A percentile compares a stretch with the other conserved stretches of the same genome.
phyloP scores from a whole-genome alignment of 2,797 vertebrate genomes.

The Sebastes wilsoni region DNA sequence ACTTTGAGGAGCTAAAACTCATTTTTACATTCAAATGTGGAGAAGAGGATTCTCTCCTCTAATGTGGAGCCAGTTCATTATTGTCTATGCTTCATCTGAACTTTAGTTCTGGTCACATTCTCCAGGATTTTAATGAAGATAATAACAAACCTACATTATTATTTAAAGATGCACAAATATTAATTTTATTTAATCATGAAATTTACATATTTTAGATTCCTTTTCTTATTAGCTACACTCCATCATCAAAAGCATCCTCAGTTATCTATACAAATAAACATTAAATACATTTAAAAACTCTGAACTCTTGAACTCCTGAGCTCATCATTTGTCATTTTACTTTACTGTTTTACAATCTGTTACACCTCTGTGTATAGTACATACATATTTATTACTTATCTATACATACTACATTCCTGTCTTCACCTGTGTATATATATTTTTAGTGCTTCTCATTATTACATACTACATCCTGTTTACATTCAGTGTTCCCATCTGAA shows the following conservation, averaged over 20 bases:
- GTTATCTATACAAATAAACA: neutral
- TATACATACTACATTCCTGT: no score
- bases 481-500: no score
- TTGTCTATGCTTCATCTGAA: neutral
- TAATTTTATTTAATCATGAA: neutral
- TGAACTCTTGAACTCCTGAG: no score
- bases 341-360: no score
- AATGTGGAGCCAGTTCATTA: neutral
- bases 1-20: neutral
- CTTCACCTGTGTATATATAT: no score
- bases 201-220: neutral
- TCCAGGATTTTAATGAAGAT: neutral
- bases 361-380: no score
- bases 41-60: neutral
- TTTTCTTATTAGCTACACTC: neutral
- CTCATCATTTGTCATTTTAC: no score
- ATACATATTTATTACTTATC: no score
- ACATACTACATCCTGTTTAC: no score
- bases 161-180: neutral
- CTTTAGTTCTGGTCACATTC: neutral
- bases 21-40: conserved; percentile 6
- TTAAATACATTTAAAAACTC: no score
- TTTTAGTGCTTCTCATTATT: no score
- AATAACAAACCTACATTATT: neutral
- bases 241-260: neutral